Base-by-base conservation (phyloP, 2,888 invertebrate genomes). In the Calephelis perditalis region DNA sequence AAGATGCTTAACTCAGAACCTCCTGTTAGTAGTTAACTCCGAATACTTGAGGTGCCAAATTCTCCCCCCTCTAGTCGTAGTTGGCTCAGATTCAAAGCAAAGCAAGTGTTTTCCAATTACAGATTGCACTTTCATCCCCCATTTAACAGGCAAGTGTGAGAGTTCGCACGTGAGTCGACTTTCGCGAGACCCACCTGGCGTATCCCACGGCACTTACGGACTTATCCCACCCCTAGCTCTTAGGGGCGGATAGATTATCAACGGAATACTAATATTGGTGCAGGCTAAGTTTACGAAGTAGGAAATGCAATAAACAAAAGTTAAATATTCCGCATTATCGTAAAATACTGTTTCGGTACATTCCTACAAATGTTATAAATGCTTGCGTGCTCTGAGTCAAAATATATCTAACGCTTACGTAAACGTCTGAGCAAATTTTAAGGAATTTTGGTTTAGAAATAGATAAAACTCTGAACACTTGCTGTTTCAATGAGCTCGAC, bases 81-180 rank as follows among this genome's bases (percentile, higher is more conserved):
- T 49, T 9, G 15, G 15, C 15, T 15, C 26, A 49, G 10, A 49
- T 15, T 49, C 49, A 15, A 49, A 49, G 10, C 49, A 49, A 15
- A 12, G 26, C 12, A 26, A 49, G 26, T 49, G 49, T 15, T 49
- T 49, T 49, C n/a, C 49, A 49, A 49, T 49, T 49, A 49, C 49
- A 49, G 49, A 49, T 49, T 49, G 49, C 49, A 49, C 15, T 49
- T 49, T 9, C 49, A 49, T 26, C 49, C 49, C 49, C 49, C 12
- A 49, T 49, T 49, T 49, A 49, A 49, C 49, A 0, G 26, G 26
- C 49, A 49, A 49, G 49, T 49, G 49, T 49, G 12, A 26, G 15
- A 9, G 26, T 49, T 49, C 47, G 12, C 47, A 49, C 47, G 47
- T 49, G 47, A 26, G 47, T 49, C 47, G 9, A 49, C 47, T 49